A percentile compares a stretch with the other conserved stretches of the same genome.
phyloP scores from a whole-genome alignment of 2,888 invertebrate genomes.

The Andrena dorsata region DNA sequence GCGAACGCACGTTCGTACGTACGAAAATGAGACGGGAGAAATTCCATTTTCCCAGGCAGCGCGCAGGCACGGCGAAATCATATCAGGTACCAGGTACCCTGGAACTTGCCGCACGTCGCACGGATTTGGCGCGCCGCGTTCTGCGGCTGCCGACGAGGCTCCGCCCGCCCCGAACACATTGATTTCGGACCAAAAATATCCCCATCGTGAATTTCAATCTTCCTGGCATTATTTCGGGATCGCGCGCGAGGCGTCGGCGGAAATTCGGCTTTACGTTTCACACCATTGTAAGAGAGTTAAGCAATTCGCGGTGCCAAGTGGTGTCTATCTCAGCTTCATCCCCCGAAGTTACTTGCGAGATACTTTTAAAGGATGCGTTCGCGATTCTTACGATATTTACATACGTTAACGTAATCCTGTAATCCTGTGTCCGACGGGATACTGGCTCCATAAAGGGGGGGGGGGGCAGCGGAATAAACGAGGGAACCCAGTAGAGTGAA shows the following conservation, averaged over 20 bases:
- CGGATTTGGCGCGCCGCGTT: constrained; percentile 58
- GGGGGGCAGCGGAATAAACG: neutral
- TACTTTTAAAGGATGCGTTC: neutral
- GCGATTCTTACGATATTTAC: no score
- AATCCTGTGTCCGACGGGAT: no score
- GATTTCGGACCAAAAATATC: constrained; percentile 57
- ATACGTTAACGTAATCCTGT: no score
- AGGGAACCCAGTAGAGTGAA: neutral
- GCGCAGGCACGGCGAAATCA: constrained; percentile 37
- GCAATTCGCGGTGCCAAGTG: neutral
- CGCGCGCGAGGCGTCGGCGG: neutral
- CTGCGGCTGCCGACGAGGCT: constrained; percentile 42
- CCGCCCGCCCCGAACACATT: constrained; percentile 46
- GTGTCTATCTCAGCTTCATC: neutral
- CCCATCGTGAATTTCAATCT: constrained; percentile 46
- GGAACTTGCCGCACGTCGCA: constrained; percentile 56
- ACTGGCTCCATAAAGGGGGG: no score
- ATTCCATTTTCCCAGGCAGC: constrained; percentile 56
- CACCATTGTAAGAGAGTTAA: neutral
- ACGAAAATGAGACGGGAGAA: constrained; percentile 48
- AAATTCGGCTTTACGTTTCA: neutral
- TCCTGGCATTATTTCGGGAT: constrained; percentile 6
- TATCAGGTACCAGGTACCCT: constrained; percentile 52
- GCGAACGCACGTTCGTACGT: constrained; percentile 31
- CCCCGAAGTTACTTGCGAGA: neutral